A percentile compares a stretch with the other conserved stretches of the same genome.
These are phyloP conservation scores for Epistrophe eligans DNA, from an alignment of 2,888 invertebrate genomes.

Conservation along the genomic window DNA sequence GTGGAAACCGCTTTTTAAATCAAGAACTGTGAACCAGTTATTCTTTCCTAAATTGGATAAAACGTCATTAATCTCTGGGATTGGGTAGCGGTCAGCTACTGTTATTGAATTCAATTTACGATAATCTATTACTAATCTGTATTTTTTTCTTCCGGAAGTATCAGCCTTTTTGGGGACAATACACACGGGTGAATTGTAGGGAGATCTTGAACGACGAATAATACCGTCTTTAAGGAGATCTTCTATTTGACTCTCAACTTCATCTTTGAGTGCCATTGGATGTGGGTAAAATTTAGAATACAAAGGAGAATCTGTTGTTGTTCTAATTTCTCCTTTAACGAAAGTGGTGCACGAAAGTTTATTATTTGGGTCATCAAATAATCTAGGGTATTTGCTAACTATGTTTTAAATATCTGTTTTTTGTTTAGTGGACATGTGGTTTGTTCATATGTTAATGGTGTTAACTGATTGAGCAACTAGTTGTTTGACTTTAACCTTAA, in stretches of 20 bases:
- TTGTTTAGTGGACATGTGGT: slow-evolving; percentile 1
- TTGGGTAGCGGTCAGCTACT: no score
- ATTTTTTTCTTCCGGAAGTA: no score
- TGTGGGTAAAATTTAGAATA: slow-evolving; percentile 76
- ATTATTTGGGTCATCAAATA: slow-evolving; percentile 27
- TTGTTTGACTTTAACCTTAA: slow-evolving; percentile 17
- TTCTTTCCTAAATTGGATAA: no score
- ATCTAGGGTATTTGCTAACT: not conserved
- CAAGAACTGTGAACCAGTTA: no score
- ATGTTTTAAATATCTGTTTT: slow-evolving; percentile 12
- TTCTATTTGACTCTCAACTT: slow-evolving; percentile 17
- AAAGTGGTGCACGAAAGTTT: slow-evolving; percentile 33
- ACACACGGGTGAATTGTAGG: no score
- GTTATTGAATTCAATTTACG: no score
- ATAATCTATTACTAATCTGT: no score
- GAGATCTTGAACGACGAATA: slow-evolving; percentile 37
- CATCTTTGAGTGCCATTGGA: slow-evolving; percentile 69
- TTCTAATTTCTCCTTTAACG: slow-evolving; percentile 79
- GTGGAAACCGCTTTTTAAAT: no score
- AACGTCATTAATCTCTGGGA: no score
- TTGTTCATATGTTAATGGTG: not conserved
- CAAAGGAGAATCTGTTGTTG: slow-evolving; percentile 77
- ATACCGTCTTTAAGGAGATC: slow-evolving; percentile 37
- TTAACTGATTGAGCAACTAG: slow-evolving; percentile 4
- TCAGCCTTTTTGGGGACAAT: no score